phyloP scores from a whole-genome alignment of 1,140 invertebrate species.

The Whitmania pigra region DNA sequence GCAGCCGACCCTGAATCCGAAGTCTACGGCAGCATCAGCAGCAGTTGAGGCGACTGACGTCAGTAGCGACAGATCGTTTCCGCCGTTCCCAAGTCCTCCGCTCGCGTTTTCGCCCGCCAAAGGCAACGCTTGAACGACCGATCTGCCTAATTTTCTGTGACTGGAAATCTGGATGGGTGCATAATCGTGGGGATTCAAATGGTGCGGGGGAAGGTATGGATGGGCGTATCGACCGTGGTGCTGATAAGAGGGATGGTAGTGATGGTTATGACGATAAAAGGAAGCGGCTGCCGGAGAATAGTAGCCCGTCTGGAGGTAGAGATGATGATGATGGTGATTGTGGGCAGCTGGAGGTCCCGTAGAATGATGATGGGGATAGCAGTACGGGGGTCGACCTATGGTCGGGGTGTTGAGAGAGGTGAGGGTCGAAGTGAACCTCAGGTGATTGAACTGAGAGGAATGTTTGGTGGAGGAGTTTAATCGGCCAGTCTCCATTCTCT shows the following conservation, averaged over 20 bases:
- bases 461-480: no score
- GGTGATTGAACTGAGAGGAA: no score
- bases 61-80: no score
- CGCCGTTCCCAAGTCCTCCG: not conserved
- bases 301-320: slow-evolving; percentile 12
- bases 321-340: not conserved
- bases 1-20: not conserved
- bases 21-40: not conserved
- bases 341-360: no score
- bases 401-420: no score
- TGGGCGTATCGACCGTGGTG: not conserved
- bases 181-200: not conserved
- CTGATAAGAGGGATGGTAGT: not conserved
- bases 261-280: not conserved
- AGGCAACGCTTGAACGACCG: not conserved
- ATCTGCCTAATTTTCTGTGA: not conserved
- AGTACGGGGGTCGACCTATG: not conserved
- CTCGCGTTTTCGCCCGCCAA: not conserved
- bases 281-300: not conserved
- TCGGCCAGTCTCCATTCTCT: no score
- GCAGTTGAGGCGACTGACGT: not conserved
- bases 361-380: not conserved
- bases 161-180: no score
- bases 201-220: not conserved
- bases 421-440: no score